Percentiles rank a stretch among this genome's conserved stretches.
These are phyloP conservation scores for Pomatorhinus ruficollis DNA, from an alignment of 2,113 vertebrate species.

Conservation along the genomic window DNA sequence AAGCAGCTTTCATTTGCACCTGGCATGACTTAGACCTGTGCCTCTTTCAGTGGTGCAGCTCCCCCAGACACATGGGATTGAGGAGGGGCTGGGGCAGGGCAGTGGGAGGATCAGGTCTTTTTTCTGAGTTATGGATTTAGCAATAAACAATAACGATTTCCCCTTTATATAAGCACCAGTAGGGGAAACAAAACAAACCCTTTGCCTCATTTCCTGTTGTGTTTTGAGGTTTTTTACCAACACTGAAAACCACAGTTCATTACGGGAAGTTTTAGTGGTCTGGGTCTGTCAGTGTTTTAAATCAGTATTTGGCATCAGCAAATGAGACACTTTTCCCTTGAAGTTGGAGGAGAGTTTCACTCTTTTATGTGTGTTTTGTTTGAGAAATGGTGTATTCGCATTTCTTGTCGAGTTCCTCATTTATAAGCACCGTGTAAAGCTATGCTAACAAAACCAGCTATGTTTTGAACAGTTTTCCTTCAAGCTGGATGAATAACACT, in stretches of 20 bases:
- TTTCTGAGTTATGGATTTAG: conserved; percentile 9
- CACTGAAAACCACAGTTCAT: conserved; percentile 64
- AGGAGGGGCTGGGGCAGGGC: background rate
- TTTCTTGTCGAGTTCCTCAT: conserved; percentile 20
- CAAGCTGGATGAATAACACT: background rate
- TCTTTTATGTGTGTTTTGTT: conserved; percentile 20
- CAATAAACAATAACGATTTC: conserved; percentile 11
- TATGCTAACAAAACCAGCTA: background rate
- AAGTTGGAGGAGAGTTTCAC: conserved; percentile 53
- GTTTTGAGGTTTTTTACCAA: conserved; percentile 73
- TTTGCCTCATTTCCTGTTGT: conserved; percentile 69
- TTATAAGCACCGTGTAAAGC: background rate
- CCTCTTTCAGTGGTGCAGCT: background rate
- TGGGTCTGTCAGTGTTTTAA: conserved; percentile 49
- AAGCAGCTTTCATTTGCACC: background rate
- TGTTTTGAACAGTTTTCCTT: background rate
- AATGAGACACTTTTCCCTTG: conserved; percentile 56
- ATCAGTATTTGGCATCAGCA: conserved; percentile 48
- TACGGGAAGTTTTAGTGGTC: conserved; percentile 71
- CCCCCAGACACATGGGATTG: accelerated
- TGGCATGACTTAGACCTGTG: background rate
- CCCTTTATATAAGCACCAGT: background rate
- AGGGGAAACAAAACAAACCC: conserved; percentile 39
- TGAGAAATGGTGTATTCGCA: background rate
- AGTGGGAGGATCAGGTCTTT: background rate